phyloP scores from a whole-genome alignment of 2,888 invertebrate species.

The Tupiocoris notatus region DNA sequence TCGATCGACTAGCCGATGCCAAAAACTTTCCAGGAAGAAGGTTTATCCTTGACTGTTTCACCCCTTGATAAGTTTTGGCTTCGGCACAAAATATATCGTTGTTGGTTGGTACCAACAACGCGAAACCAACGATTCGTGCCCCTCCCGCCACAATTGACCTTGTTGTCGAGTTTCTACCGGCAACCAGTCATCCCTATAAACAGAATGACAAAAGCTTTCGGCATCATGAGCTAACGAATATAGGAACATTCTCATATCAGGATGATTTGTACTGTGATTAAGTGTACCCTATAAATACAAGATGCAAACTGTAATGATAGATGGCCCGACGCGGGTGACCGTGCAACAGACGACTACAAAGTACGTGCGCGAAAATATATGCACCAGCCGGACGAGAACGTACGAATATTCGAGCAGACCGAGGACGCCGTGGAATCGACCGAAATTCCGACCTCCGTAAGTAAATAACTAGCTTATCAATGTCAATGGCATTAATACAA shows the following conservation, averaged over 20 bases:
- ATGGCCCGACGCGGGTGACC: conserved; percentile 14
- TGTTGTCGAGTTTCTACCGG: conserved; percentile 28
- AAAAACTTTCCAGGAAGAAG: neutral
- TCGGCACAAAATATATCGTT: too few relatives aligned
- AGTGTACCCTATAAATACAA: neutral
- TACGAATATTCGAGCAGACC: conserved; percentile 39
- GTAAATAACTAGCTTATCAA: too few relatives aligned
- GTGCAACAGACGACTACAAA: conserved; percentile 25
- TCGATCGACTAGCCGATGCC: neutral
- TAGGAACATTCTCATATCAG: neutral
- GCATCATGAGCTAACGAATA: neutral
- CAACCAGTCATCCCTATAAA: conserved; percentile 31
- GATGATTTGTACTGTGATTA: neutral
- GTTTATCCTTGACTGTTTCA: neutral
- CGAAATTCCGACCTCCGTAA: conserved; percentile 38
- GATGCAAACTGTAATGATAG: conserved; percentile 34
- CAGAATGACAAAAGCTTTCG: neutral
- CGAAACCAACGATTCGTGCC: neutral
- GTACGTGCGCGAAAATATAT: conserved; percentile 35
- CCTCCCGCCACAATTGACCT: neutral
- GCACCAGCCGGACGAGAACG: conserved; percentile 15
- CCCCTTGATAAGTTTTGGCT: neutral
- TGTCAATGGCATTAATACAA: too few relatives aligned
- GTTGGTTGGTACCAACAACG: neutral
- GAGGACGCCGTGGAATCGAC: conserved; percentile 26